phyloP scores from a whole-genome alignment of 2,888 invertebrate species.

The Pseudococcus viburni region DNA sequence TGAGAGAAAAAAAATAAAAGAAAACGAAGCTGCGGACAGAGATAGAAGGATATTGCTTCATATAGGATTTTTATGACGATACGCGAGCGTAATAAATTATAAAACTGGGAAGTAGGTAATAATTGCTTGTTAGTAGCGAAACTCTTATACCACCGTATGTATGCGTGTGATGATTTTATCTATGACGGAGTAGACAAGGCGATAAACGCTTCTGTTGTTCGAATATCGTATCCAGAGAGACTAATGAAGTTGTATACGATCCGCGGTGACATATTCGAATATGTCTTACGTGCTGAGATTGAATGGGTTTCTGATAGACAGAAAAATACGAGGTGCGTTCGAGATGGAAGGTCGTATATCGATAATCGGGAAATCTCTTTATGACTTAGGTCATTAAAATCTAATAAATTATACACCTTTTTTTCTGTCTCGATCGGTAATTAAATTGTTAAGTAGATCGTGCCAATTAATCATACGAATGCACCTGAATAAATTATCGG shows the following conservation, averaged over 20 bases:
- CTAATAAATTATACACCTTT: slow-evolving; percentile 58
- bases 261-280: slow-evolving; percentile 61
- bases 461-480: too few relatives aligned
- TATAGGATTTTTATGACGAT: slow-evolving; percentile 57
- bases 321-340: background rate
- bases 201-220: slow-evolving; percentile 64
- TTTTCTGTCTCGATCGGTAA: background rate
- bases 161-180: slow-evolving; percentile 53
- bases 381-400: slow-evolving; percentile 60
- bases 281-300: background rate
- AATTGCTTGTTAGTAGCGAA: slow-evolving; percentile 58
- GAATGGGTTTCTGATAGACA: background rate
- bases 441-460: too few relatives aligned
- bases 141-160: background rate
- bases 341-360: slow-evolving; percentile 18
- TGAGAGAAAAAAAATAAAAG: background rate
- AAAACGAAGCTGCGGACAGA: background rate
- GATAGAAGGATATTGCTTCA: slow-evolving; percentile 29
- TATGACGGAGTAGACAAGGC: slow-evolving; percentile 58
- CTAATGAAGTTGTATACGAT: slow-evolving; percentile 62
- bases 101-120: slow-evolving; percentile 62
- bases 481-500: too few relatives aligned
- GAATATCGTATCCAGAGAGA: background rate
- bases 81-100: slow-evolving; percentile 64
- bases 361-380: background rate